phyloP scores from a whole-genome alignment of 64 coral and sea anemone genomes.

The Acropora tenuis region DNA sequence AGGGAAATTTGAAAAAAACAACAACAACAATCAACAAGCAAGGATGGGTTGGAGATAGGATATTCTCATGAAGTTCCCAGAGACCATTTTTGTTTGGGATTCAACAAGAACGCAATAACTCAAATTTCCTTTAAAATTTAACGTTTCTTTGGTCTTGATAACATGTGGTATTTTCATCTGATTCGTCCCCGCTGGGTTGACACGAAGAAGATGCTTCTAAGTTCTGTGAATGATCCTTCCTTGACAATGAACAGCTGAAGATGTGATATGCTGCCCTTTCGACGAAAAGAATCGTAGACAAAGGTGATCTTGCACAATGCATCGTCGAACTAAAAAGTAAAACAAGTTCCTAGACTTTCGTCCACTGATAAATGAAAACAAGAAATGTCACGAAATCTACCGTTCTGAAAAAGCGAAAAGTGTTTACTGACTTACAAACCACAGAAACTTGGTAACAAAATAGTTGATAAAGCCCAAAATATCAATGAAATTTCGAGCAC shows the following conservation, averaged over 20 bases:
- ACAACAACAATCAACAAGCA: too few relatives aligned
- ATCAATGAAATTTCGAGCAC: too few relatives aligned
- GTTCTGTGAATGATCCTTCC: constrained; percentile 38
- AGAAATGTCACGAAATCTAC: too few relatives aligned
- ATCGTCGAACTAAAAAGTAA: constrained; percentile 35
- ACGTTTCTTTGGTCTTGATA: constrained; percentile 48
- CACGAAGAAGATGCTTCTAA: constrained; percentile 43
- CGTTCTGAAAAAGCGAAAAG: too few relatives aligned
- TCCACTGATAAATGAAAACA: background rate
- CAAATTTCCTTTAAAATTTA: constrained; percentile 35
- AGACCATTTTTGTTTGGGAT: background rate
- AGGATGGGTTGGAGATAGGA: too few relatives aligned
- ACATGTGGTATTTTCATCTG: constrained; percentile 74
- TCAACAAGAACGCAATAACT: background rate
- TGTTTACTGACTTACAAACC: too few relatives aligned
- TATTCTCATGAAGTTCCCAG: too few relatives aligned
- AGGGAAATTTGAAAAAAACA: too few relatives aligned
- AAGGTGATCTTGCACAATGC: constrained; percentile 47
- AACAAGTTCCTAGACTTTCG: too few relatives aligned
- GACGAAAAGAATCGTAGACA: constrained; percentile 64
- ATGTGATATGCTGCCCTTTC: constrained; percentile 52
- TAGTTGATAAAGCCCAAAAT: too few relatives aligned
- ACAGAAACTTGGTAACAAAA: too few relatives aligned
- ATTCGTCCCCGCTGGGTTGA: constrained; percentile 58
- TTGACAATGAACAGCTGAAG: constrained; percentile 33